These are phyloP conservation scores for Monopterus albus DNA, from an alignment of 2,113 vertebrate genomes.

Conservation along the genomic window DNA sequence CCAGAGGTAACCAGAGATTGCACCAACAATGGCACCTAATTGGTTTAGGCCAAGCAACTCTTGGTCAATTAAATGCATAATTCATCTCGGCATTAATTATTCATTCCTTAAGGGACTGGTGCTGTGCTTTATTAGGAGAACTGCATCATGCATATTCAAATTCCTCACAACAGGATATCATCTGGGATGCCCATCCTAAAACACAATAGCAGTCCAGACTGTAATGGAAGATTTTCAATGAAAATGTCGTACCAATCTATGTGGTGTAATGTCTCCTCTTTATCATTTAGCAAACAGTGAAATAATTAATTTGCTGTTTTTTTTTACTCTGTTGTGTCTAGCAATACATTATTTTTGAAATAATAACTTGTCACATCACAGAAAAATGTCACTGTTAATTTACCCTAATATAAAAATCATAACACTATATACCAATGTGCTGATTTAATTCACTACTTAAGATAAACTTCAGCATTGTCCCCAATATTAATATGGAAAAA, in stretches of 20 bases:
- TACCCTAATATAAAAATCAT: neutral
- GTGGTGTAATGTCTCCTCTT: conserved; percentile 51
- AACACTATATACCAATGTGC: neutral
- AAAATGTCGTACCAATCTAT: conserved; percentile 44
- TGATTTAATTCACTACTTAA: neutral
- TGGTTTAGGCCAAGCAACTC: conserved; percentile 75
- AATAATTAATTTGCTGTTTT: conserved; percentile 34
- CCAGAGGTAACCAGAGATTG: conserved; percentile 73
- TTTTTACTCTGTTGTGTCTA: conserved; percentile 16
- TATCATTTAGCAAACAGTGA: conserved; percentile 34
- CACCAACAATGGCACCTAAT: conserved; percentile 71
- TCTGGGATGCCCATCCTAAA: conserved; percentile 48
- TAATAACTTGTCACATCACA: conserved; percentile 3
- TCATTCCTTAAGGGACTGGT: conserved; percentile 72
- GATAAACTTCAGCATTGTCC: neutral
- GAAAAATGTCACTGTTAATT: conserved; percentile 18
- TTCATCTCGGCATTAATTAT: conserved; percentile 79
- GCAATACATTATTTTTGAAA: conserved; percentile 30
- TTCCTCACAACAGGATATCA: conserved; percentile 53
- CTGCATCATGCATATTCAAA: conserved; percentile 74
- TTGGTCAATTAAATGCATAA: conserved; percentile 82
- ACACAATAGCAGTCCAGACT: conserved; percentile 57
- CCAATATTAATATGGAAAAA: neutral
- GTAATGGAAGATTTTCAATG: conserved; percentile 33
- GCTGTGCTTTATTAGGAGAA: conserved; percentile 69